Base-by-base conservation (phyloP, 2,113 vertebrate species). In the Pseudorhombus dupliciocellatus region DNA sequence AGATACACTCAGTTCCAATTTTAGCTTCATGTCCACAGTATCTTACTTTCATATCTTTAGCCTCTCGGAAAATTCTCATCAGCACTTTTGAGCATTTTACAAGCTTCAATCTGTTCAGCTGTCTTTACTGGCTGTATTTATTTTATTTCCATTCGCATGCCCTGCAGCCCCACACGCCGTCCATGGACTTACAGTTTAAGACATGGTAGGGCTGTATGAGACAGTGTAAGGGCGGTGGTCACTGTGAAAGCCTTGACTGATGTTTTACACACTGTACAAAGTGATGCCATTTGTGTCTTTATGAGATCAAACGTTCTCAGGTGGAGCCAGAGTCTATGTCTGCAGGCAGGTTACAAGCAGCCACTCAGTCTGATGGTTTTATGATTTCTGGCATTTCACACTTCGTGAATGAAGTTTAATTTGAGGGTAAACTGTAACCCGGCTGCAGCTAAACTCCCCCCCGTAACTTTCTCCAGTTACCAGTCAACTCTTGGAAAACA, bases 271-370 rank as follows among this genome's bases (percentile, higher is more conserved):
- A 3, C 24, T 51, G 6, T 18, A n/a, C 46, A 48, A 2, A 48
- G 46, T 50, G 46, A 9, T 50, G 18, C n/a, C 46, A 50, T 50
- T 18, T 16, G 2, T 44, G 6, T 44, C 40, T 44, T 50, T n/a
- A 50, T 50, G n/a, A 48, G 57, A 25, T 37, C 31, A 52, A 58
- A 14, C 18, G 22, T 10, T 24, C 56, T 2, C 9, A 54, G 12
- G 28, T 25, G 37, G 31, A 28, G 48, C 37, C 37, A 22, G 44
- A 65, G 67, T 21, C 8, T 53, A 25, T 53, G 60, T 70, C 60
- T 46, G 15, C 0, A 37, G 61, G 68, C 67, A 48, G 26, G 0
- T 54, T 61, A 55, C 62, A 48, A 10, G 21, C 34, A 58, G 1
- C 20, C 16, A 6, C 11, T 14, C 18, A 12, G 26, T 5, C 67